Evolutionary conservation across 92 coral and sea anemone species (phyloP).

Genomic region (Parazoanthus darwini): DNA sequence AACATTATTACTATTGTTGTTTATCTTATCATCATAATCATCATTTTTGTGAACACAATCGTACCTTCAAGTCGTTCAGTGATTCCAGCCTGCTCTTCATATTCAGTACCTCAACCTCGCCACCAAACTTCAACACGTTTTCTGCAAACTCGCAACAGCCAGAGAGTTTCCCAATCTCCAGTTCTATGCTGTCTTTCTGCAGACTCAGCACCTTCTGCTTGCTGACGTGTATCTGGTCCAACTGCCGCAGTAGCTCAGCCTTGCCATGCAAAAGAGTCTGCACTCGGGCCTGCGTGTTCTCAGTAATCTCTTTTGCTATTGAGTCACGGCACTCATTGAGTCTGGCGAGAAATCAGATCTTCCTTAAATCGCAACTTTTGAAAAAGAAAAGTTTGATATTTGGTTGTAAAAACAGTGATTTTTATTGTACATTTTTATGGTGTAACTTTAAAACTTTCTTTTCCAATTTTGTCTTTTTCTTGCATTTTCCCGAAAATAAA

Average conservation of each 20-base stretch:
- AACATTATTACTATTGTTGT: too few relatives aligned
- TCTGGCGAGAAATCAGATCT: constrained; percentile 39
- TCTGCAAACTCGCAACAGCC: constrained; percentile 99
- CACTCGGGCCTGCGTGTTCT: constrained; percentile 78
- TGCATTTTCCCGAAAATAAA: too few relatives aligned
- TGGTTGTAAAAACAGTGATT: too few relatives aligned
- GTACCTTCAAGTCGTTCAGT: constrained; percentile 76
- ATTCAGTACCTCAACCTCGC: constrained; percentile 92
- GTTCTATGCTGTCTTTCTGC: constrained; percentile 93
- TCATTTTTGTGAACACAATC: not conserved
- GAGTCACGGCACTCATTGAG: constrained; percentile 88
- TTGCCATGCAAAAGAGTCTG: constrained; percentile 83
- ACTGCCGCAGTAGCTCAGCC: constrained; percentile 69
- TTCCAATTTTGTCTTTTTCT: too few relatives aligned
- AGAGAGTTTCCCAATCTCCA: constrained; percentile 91
- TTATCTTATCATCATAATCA: too few relatives aligned
- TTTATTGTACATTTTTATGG: too few relatives aligned
- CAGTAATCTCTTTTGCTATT: constrained; percentile 78
- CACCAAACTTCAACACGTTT: constrained; percentile 88
- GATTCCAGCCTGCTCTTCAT: constrained; percentile 86
- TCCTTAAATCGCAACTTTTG: too few relatives aligned
- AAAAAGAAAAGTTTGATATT: too few relatives aligned
- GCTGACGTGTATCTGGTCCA: constrained; percentile 74
- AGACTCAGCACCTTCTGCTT: constrained; percentile 95
- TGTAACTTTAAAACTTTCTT: too few relatives aligned